phyloP scores from a whole-genome alignment of 2,113 vertebrate genomes.

The Rostratula benghalensis region DNA sequence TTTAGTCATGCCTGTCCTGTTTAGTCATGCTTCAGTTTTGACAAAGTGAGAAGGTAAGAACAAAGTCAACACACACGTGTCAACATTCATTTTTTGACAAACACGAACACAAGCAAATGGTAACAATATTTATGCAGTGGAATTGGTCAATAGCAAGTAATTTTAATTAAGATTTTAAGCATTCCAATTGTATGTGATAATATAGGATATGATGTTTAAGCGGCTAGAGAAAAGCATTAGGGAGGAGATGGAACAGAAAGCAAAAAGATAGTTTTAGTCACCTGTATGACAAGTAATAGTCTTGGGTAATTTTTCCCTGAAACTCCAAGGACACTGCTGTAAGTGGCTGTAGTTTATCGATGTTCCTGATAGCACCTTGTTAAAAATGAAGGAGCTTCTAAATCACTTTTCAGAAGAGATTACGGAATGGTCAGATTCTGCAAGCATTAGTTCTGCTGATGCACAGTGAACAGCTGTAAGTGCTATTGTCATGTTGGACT shows the following conservation, averaged over 20 bases:
- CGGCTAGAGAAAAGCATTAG: not conserved
- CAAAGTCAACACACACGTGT: not conserved
- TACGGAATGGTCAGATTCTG: not conserved
- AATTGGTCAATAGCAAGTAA: not conserved
- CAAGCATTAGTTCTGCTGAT: not conserved
- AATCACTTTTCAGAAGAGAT: not conserved
- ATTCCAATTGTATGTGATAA: not conserved
- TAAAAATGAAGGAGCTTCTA: not conserved
- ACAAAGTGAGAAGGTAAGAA: not conserved
- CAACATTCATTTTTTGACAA: not conserved
- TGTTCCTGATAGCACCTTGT: not conserved
- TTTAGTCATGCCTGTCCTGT: not conserved
- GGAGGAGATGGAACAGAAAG: not conserved
- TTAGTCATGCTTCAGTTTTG: too few relatives aligned
- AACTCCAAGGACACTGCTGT: not conserved
- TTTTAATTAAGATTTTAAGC: not conserved
- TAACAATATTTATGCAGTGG: not conserved
- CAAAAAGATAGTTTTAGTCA: not conserved
- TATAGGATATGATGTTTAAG: not conserved
- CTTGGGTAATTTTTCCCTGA: not conserved
- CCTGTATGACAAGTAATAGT: not conserved
- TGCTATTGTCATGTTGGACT: not conserved
- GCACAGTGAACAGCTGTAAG: not conserved
- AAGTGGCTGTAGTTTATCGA: not conserved
- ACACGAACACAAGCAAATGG: not conserved